Evolutionary conservation across 2,888 invertebrate species (phyloP).

Genomic region (Eumacrocentrus americanus): DNA sequence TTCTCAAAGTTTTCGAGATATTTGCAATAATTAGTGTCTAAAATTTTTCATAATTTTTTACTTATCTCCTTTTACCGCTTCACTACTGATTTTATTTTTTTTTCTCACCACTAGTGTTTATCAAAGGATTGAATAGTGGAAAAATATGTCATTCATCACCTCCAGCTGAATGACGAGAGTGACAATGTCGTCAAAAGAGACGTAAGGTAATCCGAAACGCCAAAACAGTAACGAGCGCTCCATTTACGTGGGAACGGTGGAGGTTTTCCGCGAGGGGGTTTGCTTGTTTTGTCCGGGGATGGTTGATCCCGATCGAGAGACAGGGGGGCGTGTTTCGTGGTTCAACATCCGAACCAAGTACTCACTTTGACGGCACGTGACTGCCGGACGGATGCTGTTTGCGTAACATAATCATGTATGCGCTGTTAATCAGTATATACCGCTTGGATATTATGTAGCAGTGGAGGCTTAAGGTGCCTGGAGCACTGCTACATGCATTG

Average conservation of each 20-base stretch:
- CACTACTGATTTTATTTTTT: no score
- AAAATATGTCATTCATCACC: neutral
- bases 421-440: constrained; percentile 26
- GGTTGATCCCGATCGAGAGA: constrained; percentile 15
- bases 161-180: constrained; percentile 1
- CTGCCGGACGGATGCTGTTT: constrained; percentile 41
- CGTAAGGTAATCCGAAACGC: constrained; percentile 41
- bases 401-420: constrained; percentile 48
- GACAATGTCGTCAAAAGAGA: no score
- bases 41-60: no score
- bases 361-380: constrained; percentile 48
- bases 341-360: constrained; percentile 41
- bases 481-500: constrained; percentile 36
- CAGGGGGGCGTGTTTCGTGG: constrained; percentile 32
- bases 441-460: constrained; percentile 21
- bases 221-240: constrained; percentile 28
- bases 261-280: constrained; percentile 31
- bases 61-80: no score
- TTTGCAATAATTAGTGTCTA: neutral
- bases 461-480: constrained; percentile 19
- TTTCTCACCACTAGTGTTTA: no score
- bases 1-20: neutral
- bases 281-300: constrained; percentile 25
- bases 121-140: neutral
- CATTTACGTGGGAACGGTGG: constrained; percentile 41